A percentile compares a stretch with the other conserved stretches of the same genome.
phyloP scores from a whole-genome alignment of 2,888 invertebrate genomes.

The Napeogenes sylphis region DNA sequence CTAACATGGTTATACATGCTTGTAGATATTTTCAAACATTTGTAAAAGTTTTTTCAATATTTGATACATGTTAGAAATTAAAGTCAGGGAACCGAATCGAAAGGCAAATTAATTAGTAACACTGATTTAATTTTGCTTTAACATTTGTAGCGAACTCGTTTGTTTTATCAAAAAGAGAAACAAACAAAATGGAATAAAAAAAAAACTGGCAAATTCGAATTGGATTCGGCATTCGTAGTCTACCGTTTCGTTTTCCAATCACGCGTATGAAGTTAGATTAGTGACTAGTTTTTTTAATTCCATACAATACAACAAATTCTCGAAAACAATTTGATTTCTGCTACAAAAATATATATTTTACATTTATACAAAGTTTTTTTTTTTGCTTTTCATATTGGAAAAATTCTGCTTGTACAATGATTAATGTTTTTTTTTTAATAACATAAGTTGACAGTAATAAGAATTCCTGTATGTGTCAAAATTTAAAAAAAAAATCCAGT shows the following conservation, averaged over 20 bases:
- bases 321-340: neutral
- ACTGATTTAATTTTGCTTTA: conserved; percentile 2
- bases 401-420: too few relatives aligned
- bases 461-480: too few relatives aligned
- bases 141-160: neutral
- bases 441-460: too few relatives aligned
- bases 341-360: too few relatives aligned
- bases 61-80: too few relatives aligned
- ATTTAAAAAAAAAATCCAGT: too few relatives aligned
- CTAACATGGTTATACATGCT: too few relatives aligned
- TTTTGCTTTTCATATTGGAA: too few relatives aligned
- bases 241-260: conserved; percentile 21
- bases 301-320: neutral
- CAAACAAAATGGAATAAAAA: conserved; percentile 1
- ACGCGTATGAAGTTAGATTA: conserved; percentile 12
- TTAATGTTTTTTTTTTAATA: too few relatives aligned
- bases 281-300: neutral
- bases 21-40: too few relatives aligned
- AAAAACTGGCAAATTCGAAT: conserved; percentile 17
- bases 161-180: neutral
- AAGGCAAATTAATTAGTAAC: neutral
- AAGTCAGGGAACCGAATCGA: neutral
- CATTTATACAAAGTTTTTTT: too few relatives aligned
- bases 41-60: too few relatives aligned
- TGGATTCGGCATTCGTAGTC: conserved; percentile 16